A percentile compares a stretch with the other conserved stretches of the same genome.
phyloP scores from a whole-genome alignment of 1,140 invertebrate genomes.

The Drosophila gunungcola region DNA sequence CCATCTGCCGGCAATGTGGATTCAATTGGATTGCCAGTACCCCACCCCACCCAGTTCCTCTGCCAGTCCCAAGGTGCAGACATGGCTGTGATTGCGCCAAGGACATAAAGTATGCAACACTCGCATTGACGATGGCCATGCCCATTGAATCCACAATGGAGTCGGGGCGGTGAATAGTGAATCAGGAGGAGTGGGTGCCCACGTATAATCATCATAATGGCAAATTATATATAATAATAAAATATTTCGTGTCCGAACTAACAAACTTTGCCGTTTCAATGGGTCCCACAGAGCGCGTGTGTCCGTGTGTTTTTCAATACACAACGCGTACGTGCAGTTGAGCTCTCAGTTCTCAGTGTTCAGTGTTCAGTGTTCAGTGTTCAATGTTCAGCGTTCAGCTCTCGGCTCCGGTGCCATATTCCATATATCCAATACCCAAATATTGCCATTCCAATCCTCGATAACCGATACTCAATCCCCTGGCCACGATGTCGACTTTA shows the following conservation, averaged over 20 bases:
- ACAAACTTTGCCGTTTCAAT: constrained; percentile 52
- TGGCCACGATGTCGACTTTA: constrained; percentile 34
- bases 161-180: constrained; percentile 13
- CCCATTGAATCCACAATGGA: constrained; percentile 55
- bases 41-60: background rate
- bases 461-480: constrained; percentile 5
- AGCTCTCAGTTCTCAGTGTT: constrained; percentile 1
- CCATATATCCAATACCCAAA: constrained; percentile 14
- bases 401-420: constrained; percentile 1
- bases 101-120: constrained; percentile 77
- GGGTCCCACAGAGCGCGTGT: constrained; percentile 7
- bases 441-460: constrained; percentile 4
- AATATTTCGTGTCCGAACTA: constrained; percentile 82
- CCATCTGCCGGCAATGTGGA: constrained; percentile 30
- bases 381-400: constrained; percentile 15
- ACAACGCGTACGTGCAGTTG: constrained; percentile 67
- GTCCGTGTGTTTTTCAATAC: constrained; percentile 53
- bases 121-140: constrained; percentile 47
- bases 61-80: constrained; percentile 30
- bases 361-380: constrained; percentile 1
- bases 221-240: constrained; percentile 84
- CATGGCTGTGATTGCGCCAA: constrained; percentile 60
- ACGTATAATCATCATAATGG: constrained; percentile 81
- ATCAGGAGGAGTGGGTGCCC: constrained; percentile 6
- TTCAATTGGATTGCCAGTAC: constrained; percentile 38